A percentile compares a stretch with the other conserved stretches of the same genome.
Evolutionary conservation across 2,113 vertebrate genomes (phyloP).

Genomic region (Oreochromis niloticus): DNA sequence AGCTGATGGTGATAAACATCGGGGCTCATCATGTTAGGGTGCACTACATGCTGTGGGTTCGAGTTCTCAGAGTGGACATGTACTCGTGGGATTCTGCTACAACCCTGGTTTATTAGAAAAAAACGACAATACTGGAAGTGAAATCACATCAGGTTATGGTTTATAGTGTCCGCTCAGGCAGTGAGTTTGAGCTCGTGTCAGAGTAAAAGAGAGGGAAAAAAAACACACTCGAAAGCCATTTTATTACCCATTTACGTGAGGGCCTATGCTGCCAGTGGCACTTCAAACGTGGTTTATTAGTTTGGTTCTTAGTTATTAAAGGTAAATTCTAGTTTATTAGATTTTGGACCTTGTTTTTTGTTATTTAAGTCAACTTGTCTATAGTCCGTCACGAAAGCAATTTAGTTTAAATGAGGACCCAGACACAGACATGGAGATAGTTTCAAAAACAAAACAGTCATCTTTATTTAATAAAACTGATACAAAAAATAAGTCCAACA

Average conservation of each 20-base stretch:
- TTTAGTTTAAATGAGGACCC: background rate
- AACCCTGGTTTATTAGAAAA: slow-evolving; percentile 9
- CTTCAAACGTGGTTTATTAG: background rate
- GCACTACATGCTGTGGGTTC: background rate
- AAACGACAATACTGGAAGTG: background rate
- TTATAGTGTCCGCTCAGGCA: background rate
- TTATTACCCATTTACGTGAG: background rate
- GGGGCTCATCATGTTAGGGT: background rate
- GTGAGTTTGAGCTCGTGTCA: background rate
- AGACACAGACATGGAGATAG: background rate
- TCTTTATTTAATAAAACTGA: background rate
- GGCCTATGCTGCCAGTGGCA: background rate
- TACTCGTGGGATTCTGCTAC: background rate
- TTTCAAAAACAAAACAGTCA: background rate
- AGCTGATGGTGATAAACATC: background rate
- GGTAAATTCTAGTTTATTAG: background rate
- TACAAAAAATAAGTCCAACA: background rate
- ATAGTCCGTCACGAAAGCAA: background rate
- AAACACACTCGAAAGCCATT: background rate
- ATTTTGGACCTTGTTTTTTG: background rate
- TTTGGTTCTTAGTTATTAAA: background rate
- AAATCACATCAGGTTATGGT: background rate
- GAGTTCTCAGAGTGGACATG: background rate
- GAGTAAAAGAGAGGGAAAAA: background rate
- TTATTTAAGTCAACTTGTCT: background rate